Conservation (phyloP, 2,113 vertebrate genomes). For the Riparia riparia region DNA sequence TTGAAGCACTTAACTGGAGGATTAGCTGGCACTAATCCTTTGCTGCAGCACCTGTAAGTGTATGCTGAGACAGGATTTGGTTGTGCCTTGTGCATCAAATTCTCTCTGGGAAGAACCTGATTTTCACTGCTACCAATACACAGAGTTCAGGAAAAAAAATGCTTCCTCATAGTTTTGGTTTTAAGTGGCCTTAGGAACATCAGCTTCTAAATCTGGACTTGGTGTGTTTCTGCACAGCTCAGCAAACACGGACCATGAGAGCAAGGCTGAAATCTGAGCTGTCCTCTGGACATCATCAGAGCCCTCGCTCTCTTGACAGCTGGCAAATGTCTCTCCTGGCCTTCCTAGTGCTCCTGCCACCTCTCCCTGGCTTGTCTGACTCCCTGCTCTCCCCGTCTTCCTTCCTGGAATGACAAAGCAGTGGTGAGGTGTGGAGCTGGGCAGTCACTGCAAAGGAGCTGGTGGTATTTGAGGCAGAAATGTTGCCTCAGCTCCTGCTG, state of each 20-base stretch:
- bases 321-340: background rate
- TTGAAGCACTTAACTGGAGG: background rate
- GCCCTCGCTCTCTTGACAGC: background rate
- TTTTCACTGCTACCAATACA: accelerated
- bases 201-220: background rate
- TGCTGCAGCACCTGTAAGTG: accelerated
- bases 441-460: background rate
- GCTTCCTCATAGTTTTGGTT: background rate
- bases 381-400: background rate
- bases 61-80: background rate
- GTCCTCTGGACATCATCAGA: background rate
- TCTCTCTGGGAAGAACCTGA: background rate
- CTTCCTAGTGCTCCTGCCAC: background rate
- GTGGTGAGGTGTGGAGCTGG: background rate
- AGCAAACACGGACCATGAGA: background rate
- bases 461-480: background rate
- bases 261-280: background rate
- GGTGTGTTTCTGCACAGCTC: background rate
- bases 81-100: background rate
- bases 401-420: accelerated
- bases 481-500: accelerated
- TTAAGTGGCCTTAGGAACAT: background rate
- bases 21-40: background rate
- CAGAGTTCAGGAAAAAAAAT: background rate
- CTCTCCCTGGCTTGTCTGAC: background rate